These are phyloP conservation scores for Rhinopomastus cyanomelas DNA, from an alignment of 2,113 vertebrate genomes.

Conservation along the genomic window DNA sequence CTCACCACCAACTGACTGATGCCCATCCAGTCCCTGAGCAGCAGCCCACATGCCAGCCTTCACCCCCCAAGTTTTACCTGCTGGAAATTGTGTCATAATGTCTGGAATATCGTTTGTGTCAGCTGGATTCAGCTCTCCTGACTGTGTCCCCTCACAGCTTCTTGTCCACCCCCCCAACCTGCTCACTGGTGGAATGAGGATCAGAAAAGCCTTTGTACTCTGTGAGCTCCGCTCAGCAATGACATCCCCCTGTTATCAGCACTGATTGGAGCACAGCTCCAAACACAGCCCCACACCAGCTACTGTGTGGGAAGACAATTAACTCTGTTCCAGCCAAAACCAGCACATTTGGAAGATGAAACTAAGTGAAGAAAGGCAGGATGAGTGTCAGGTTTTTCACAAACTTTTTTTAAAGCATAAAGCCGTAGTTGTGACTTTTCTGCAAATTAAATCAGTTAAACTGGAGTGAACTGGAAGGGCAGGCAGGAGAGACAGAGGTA, in stretches of 20 bases:
- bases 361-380: neutral
- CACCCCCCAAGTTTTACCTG: neutral
- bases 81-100: neutral
- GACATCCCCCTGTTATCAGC: neutral
- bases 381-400: neutral
- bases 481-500: neutral
- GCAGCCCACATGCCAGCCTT: fast-evolving
- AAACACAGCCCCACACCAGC: neutral
- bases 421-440: neutral
- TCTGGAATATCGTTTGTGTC: neutral
- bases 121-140: neutral
- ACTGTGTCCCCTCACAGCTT: neutral
- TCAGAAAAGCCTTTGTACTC: neutral
- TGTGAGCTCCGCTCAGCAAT: neutral
- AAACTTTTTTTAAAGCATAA: neutral
- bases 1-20: fast-evolving
- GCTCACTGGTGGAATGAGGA: neutral
- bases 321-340: neutral
- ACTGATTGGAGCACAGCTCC: neutral
- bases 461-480: neutral
- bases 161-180: neutral
- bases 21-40: neutral
- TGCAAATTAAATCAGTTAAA: neutral
- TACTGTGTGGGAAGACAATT: neutral
- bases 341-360: neutral